Percentiles rank a stretch among this genome's conserved stretches.
Conservation (phyloP, 2,797 vertebrate genomes). For the Okamejei kenojei region DNA sequence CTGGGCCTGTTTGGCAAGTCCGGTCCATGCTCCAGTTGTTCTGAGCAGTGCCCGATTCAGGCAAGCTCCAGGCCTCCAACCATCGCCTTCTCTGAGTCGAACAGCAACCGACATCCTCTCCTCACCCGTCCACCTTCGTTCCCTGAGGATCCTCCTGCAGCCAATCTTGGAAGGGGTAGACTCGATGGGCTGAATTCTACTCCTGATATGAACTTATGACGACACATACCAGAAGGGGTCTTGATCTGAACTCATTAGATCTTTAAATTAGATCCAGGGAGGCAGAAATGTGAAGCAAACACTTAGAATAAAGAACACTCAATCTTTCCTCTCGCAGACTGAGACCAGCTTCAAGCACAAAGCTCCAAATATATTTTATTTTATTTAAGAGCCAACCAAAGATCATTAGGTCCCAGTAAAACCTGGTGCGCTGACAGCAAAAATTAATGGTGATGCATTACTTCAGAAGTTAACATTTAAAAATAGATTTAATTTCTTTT, state of each 20-base stretch:
- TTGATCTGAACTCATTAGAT: constrained; percentile 19
- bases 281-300: not conserved
- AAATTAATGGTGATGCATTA: not conserved
- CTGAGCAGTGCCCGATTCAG: too few relatives aligned
- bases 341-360: not conserved
- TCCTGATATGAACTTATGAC: not conserved
- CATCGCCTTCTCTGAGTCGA: too few relatives aligned
- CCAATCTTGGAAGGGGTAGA: too few relatives aligned
- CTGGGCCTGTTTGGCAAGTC: too few relatives aligned
- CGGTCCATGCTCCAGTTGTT: too few relatives aligned
- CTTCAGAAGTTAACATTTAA: not conserved
- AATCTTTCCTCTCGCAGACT: constrained; percentile 8
- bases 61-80: too few relatives aligned
- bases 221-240: not conserved
- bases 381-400: not conserved
- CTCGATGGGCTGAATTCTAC: too few relatives aligned
- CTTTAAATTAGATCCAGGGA: constrained; percentile 5
- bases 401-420: not conserved
- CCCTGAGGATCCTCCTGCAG: too few relatives aligned
- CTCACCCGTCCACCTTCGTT: too few relatives aligned
- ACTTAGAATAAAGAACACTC: not conserved
- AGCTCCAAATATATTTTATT: not conserved
- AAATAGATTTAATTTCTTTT: not conserved
- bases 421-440: not conserved
- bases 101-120: too few relatives aligned